Base-by-base conservation (phyloP, 2,113 vertebrate genomes). In the Pardalotus punctatus region DNA sequence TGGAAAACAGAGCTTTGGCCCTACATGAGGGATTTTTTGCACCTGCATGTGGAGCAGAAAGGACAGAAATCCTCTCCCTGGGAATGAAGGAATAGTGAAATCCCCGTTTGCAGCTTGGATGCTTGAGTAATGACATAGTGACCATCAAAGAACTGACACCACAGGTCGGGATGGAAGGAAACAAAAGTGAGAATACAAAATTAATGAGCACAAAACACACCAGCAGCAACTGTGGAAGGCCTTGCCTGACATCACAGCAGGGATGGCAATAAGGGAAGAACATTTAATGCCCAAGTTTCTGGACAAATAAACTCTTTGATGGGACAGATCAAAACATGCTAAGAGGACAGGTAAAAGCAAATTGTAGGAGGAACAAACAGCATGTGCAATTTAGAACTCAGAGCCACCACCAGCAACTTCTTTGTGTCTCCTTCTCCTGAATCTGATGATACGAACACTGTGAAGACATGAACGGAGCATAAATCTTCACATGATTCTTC, bases 401-500 rank as follows among this genome's bases (percentile, higher is more conserved):
- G 79, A 91, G 92, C 78, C 74, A 53, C 0, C 5, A 87, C 90
- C 95, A 94, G 71, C 87, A 88, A 97, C 94, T 74, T 69, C 95
- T 96, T 57, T 95, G 93, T 95, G 88, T 95, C 94, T 42, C 76
- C 88, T 86, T 87, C 83, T 73, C 79, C 67, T 36, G 64, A 85
- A 87, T 85, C 78, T 21, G 88, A 83, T 81, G 85, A 78, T 16
- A 50, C 11, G 93, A 96, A 95, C 79, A 77, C 93, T 96, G 90
- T 47, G 84, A 90, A 95, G 95, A 97, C 95, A 86, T 4, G 90
- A 97, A 93, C 5, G 33, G 80, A 94, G 95, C 96, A 93, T 81
- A 97, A 98, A 97, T 97, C 97, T 97, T 96, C 97, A 96, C 96
- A 93, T 95, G 90, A 96, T 97, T 97, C 97, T 96, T 96, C 96